A percentile compares a stretch with the other conserved stretches of the same genome.
Evolutionary conservation across 2,113 vertebrate genomes (phyloP).

Genomic region (Fulica atra): DNA sequence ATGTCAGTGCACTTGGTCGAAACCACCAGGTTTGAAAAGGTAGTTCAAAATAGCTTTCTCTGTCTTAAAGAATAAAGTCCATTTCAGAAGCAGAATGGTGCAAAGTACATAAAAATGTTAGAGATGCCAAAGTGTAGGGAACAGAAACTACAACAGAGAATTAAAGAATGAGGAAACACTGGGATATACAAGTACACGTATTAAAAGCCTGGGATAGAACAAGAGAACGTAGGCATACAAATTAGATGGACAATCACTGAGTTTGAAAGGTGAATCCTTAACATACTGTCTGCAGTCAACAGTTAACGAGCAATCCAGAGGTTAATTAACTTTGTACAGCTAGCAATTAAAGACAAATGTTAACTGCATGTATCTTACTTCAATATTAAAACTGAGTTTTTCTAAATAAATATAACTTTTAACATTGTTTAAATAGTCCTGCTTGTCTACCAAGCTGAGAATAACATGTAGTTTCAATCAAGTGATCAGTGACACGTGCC

Average conservation of each 20-base stretch:
- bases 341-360: not conserved
- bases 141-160: not conserved
- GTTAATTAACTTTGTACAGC: not conserved
- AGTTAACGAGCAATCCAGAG: not conserved
- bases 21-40: not conserved
- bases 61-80: not conserved
- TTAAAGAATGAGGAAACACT: not conserved
- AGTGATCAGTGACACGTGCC: not conserved
- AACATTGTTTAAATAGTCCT: not conserved
- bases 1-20: not conserved
- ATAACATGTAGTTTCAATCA: not conserved
- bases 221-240: not conserved
- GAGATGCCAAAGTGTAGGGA: not conserved
- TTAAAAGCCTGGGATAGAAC: not conserved
- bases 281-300: not conserved
- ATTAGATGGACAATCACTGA: not conserved
- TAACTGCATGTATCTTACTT: not conserved
- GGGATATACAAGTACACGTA: not conserved
- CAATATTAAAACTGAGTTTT: not conserved
- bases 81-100: not conserved
- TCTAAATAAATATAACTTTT: not conserved
- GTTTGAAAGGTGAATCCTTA: not conserved
- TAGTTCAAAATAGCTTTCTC: not conserved
- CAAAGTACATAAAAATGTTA: not conserved
- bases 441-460: not conserved